Evolutionary conservation across 92 coral and sea anemone species (phyloP), one percentile per base, ranked within the genome.

Genomic region (Actinernus sp.): DNA sequence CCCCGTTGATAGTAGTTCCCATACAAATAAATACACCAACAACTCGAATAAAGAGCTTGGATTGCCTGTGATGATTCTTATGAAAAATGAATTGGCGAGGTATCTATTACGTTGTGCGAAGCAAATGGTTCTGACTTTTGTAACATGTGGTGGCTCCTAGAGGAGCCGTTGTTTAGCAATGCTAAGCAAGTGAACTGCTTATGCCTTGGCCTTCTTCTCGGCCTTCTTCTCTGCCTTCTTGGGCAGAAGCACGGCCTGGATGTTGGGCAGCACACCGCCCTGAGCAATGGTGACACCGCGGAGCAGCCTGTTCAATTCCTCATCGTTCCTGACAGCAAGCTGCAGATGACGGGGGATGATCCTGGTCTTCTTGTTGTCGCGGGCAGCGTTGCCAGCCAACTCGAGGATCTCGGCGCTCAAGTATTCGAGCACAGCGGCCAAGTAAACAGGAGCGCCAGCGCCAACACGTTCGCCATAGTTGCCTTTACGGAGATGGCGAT

Each of bases 91-190:
- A n/a, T n/a, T n/a, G n/a, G n/a, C n/a, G n/a, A n/a, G n/a, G n/a
- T n/a, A n/a, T n/a, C n/a, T n/a, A n/a, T n/a, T 50, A 16, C n/a
- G 31, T 26, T 21, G 23, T 1, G 16, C 26, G 14, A 41, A 63
- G 70, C 70, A 63, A 45, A 14, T 21, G 1, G 31, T 48, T 21
- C 34, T 31, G 49, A 28, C 72, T 65, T 49, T 65, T 18, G 17
- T 33, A 32, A 13, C 72, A 65, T 65, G 72, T 65, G 59, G 46
- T 49, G 72, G 72, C 72, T 65, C 59, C 59, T 49, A 65, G 50
- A 65, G 37, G 59, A 65, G 72, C 72, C 72, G 72, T 48, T 65
- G 54, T 49, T 48, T 63, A 37, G 16, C 21, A 16, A 25, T 44
- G 68, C 31, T 21, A 32, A 30, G 48, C 34, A 49, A 49, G 27